Conservation (phyloP, 2,797 vertebrate species). For the Notamacropus eugenii region DNA sequence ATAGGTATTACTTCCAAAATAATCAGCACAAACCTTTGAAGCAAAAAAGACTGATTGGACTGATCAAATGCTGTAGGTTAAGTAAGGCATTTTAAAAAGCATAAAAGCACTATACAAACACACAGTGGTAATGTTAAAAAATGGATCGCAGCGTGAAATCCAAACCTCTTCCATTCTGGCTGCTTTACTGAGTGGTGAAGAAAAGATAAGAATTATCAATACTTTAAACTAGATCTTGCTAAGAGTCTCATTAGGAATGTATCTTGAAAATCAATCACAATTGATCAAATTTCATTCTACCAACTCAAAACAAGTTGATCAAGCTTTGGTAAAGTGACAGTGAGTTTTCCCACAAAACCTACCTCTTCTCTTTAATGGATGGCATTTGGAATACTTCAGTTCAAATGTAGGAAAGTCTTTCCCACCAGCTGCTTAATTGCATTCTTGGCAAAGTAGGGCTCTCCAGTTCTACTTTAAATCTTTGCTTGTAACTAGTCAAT, state of each 20-base stretch:
- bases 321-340: not conserved
- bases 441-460: slow-evolving; percentile 49
- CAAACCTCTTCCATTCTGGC: slow-evolving; percentile 39
- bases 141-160: slow-evolving; percentile 60
- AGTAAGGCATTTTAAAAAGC: slow-evolving; percentile 66
- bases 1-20: slow-evolving; percentile 69
- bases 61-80: slow-evolving; percentile 62
- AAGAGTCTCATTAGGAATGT: slow-evolving; percentile 8
- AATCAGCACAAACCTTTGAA: slow-evolving; percentile 73
- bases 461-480: slow-evolving; percentile 30
- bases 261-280: slow-evolving; percentile 10
- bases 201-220: not conserved
- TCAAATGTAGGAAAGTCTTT: slow-evolving; percentile 43
- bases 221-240: slow-evolving; percentile 35
- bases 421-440: not conserved
- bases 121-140: slow-evolving; percentile 47
- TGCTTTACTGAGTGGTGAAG: slow-evolving; percentile 1
- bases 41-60: slow-evolving; percentile 49
- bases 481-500: slow-evolving; percentile 34
- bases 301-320: not conserved
- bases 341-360: not conserved
- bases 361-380: not conserved
- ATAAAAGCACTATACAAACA: slow-evolving; percentile 53
- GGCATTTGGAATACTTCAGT: slow-evolving; percentile 14
- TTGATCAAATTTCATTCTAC: not conserved